Percentiles rank a stretch among this genome's conserved stretches.
Conservation (phyloP, 2,797 vertebrate genomes). For the Poeciliopsis turneri region DNA sequence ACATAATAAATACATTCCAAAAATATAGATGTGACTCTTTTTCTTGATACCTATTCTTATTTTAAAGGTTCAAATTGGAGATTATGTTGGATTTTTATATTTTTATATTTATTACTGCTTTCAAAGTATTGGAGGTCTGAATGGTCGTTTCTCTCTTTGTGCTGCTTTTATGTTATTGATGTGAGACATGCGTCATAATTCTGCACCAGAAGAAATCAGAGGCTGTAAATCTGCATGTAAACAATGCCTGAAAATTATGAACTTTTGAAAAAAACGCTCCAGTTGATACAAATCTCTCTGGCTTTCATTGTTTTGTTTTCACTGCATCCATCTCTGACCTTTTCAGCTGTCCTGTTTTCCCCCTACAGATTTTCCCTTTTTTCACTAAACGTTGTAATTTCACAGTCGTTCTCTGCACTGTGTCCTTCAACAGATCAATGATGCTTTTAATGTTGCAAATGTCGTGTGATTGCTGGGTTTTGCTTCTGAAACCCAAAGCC, state of each 20-base stretch:
- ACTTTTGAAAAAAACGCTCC: too few species aligned
- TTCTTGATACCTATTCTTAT: not conserved
- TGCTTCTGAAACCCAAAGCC: not conserved
- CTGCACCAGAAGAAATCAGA: too few species aligned
- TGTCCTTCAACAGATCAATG: not conserved
- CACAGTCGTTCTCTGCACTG: not conserved
- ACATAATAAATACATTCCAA: conserved; percentile 1
- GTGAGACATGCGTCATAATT: too few species aligned
- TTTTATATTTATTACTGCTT: not conserved
- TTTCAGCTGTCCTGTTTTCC: not conserved
- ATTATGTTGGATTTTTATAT: not conserved
- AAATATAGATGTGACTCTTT: not conserved
- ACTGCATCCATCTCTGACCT: not conserved
- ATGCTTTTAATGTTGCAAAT: not conserved
- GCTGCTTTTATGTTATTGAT: too few species aligned
- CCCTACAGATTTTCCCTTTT: not conserved
- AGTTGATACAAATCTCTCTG: not conserved
- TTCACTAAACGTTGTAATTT: not conserved
- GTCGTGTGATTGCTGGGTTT: not conserved
- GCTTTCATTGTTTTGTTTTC: not conserved
- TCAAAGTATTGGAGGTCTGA: too few species aligned
- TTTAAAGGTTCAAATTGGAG: not conserved
- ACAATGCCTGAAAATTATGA: too few species aligned
- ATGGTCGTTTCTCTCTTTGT: too few species aligned
- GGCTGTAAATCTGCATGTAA: too few species aligned